Evolutionary conservation across 2,113 vertebrate genomes (phyloP), one percentile per base, ranked within the genome.

Genomic region (Odontophorus gujanensis): DNA sequence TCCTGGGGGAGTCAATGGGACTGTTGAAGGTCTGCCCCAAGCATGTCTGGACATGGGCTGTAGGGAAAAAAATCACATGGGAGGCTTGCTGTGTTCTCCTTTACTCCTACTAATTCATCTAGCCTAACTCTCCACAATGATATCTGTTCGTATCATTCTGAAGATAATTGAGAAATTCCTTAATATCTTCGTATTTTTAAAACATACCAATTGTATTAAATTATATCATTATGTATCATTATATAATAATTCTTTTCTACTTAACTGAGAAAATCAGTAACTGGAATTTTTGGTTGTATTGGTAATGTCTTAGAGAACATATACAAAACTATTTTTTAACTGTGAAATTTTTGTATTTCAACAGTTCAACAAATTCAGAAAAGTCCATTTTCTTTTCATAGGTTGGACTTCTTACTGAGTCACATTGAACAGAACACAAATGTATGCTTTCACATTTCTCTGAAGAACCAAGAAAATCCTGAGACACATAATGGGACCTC

Each of bases 311-410:
- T 75, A 78, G 65, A 95, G 38, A 34, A 22, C 71, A 8, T 53
- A 66, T 71, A 32, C 43, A 72, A 65, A 79, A 85, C 15, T 17
- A 47, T 8, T 5, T 7, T 34, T 69, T 61, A 40, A 50, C 71
- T 43, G 47, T 15, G 32, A 69, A n/a, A 7, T 47, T 59, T 69
- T 85, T 32, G 6, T 57, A 20, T 53, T 53, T 53, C 26, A 28
- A 51, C 15, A 15, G 8, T 57, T 72, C 20, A 45, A 51, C 10
- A 53, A 40, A 53, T 81, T 81, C 9, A 91, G 59, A 65, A 79
- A 85, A 77, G 76, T 53, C n/a, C 9, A 18, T 81, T 91, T 93
- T 90, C 43, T 90, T 87, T 89, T n/a, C 19, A 6, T 15, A 96
- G 94, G 5, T 24, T 77, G 75, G 43, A 43, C 38, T 94, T 38